These are phyloP conservation scores for Tauraco erythrolophus DNA, from an alignment of 2,113 vertebrate genomes.

Conservation along the genomic window DNA sequence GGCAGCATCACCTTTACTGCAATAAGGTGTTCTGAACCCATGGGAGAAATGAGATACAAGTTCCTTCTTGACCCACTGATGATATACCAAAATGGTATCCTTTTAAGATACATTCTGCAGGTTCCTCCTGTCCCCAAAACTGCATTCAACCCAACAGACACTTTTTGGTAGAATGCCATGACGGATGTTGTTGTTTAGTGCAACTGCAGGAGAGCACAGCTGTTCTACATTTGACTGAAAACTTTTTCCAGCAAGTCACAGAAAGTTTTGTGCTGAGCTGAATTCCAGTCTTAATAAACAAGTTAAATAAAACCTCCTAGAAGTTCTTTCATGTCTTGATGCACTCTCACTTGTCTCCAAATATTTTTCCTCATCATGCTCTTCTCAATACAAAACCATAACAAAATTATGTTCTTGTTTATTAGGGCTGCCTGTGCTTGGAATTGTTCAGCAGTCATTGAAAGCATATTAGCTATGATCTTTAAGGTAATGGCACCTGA, in stretches of 20 bases:
- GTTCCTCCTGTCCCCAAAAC: neutral
- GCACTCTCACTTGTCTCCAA: neutral
- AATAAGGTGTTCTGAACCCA: neutral
- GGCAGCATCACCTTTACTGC: neutral
- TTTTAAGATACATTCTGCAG: neutral
- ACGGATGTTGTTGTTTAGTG: neutral
- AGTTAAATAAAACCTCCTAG: conserved; percentile 54
- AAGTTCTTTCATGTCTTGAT: neutral
- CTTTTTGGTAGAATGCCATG: neutral
- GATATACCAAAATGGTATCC: neutral
- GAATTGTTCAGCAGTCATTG: neutral
- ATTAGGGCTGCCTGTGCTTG: neutral
- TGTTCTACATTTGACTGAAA: conserved; percentile 59
- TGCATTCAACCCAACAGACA: neutral
- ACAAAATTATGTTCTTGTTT: neutral
- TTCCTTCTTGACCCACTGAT: neutral
- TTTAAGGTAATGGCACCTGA: neutral
- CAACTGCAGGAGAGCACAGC: conserved; percentile 22
- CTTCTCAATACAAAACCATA: neutral
- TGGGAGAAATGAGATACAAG: neutral
- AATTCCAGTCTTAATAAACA: conserved; percentile 61
- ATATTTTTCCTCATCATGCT: neutral
- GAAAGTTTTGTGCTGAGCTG: conserved; percentile 35
- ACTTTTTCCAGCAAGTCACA: conserved; percentile 54
- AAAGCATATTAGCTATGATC: neutral